Conservation (phyloP, 2,888 invertebrate species). For the Phytoseiulus persimilis region DNA sequence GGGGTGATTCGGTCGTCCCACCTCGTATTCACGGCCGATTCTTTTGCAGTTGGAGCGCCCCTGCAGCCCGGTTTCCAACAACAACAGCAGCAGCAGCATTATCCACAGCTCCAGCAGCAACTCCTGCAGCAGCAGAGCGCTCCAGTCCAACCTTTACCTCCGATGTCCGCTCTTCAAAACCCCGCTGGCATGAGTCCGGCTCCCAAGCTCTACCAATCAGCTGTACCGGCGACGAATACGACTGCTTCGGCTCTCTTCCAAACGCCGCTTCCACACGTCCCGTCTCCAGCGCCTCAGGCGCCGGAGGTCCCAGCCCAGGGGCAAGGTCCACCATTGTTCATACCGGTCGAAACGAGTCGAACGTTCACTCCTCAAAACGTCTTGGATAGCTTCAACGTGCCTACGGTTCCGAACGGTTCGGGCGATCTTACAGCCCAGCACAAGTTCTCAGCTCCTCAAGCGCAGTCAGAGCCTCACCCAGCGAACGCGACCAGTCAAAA, state of each 20-base stretch:
- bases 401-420: background rate
- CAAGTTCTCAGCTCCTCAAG: background rate
- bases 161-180: background rate
- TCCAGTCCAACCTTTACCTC: background rate
- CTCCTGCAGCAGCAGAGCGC: background rate
- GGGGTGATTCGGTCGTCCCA: too few relatives aligned
- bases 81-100: background rate
- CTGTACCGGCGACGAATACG: background rate
- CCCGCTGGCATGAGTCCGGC: background rate
- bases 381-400: conserved; percentile 24
- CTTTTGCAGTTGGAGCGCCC: background rate
- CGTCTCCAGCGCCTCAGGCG: background rate
- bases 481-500: background rate
- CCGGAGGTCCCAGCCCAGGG: background rate
- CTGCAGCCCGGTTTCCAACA: background rate
- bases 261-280: background rate
- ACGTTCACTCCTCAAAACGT: conserved; percentile 29
- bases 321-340: background rate
- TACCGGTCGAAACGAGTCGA: conserved; percentile 34
- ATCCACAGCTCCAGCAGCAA: background rate
- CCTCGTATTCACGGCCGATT: too few relatives aligned
- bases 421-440: background rate
- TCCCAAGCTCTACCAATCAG: background rate
- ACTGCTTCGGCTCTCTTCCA: conserved; percentile 30
- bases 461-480: background rate